Conservation (phyloP, 2,797 vertebrate species). For the Molothrus ater region DNA sequence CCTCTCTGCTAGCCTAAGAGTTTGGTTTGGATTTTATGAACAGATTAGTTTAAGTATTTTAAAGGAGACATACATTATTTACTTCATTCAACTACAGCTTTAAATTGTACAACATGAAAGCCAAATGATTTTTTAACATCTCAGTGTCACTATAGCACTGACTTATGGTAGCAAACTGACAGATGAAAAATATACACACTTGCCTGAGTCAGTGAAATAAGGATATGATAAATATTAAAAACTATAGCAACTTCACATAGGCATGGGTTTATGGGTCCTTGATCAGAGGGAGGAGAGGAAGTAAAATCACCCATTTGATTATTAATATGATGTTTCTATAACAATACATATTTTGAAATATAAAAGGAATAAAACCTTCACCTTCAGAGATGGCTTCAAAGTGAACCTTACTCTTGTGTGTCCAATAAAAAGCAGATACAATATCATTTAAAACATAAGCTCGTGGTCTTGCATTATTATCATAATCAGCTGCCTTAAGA, state of each 20-base stretch:
- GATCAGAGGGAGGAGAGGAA: neutral
- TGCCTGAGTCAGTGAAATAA: slow-evolving; percentile 5
- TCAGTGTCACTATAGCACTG: neutral
- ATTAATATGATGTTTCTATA: neutral
- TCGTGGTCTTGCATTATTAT: neutral
- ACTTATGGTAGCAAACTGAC: slow-evolving; percentile 21
- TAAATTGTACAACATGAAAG: slow-evolving; percentile 26
- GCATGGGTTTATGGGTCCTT: neutral
- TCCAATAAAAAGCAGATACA: neutral
- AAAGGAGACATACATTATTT: neutral
- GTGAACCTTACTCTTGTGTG: neutral
- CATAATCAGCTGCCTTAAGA: neutral
- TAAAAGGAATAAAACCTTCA: neutral
- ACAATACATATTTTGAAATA: neutral
- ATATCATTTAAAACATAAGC: neutral
- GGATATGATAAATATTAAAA: neutral
- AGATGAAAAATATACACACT: slow-evolving; percentile 14
- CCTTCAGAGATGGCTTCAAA: neutral
- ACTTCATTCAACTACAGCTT: neutral
- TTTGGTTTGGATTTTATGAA: neutral
- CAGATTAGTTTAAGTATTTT: neutral
- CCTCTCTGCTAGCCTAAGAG: neutral
- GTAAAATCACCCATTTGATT: neutral
- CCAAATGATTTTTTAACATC: slow-evolving; percentile 38
- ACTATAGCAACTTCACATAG: neutral